Evolutionary conservation across 2,797 vertebrate genomes (phyloP), one percentile per base, ranked within the genome.

Genomic region (Tinamus major): DNA sequence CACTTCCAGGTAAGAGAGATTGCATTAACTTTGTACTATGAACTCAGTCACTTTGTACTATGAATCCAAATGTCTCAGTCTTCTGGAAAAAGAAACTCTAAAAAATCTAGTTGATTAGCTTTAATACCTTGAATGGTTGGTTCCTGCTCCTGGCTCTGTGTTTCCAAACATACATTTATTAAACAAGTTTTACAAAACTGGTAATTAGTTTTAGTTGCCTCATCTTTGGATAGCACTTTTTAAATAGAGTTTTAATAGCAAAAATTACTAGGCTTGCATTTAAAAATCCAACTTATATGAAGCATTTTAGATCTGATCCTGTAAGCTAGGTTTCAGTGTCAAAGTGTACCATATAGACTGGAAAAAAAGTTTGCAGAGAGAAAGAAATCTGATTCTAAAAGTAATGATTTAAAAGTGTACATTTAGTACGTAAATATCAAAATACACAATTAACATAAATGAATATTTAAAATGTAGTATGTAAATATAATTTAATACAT

Each of bases 321-420:
- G 16, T 92, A 92, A 96, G 94, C 96, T 96, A 95, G 86, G 94
- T 79, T 65, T 78, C 7, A 2, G 27, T 92, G 76, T 92, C 41
- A 75, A 62, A 20, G 18, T 48, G 1, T 44, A 17, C 10, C 3
- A 4, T 51, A 63, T 1, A 29, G 20, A 16, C 2, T 68, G 15
- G 17, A 24, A 86, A 74, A 37, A 13, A 90, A 61, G 2, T 42
- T 72, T 58, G 9, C 39, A 77, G 46, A 79, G 2, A 23, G 3
- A 37, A 72, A 33, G 44, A 84, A 90, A 88, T 61, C 9, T 29
- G 31, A 56, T 9, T 15, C 37, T 42, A 18, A 51, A 82, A 77
- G 9, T n/a, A 42, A 9, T 37, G 29, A 55, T 33, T 44, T 44
- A 26, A 11, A 35, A 29, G 35, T 26, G 35, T 62, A 35, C 16